Percentiles rank a stretch among this genome's conserved stretches.
Evolutionary conservation across 2,797 vertebrate species (phyloP).

Genomic region (Dicrostonyx torquatus): DNA sequence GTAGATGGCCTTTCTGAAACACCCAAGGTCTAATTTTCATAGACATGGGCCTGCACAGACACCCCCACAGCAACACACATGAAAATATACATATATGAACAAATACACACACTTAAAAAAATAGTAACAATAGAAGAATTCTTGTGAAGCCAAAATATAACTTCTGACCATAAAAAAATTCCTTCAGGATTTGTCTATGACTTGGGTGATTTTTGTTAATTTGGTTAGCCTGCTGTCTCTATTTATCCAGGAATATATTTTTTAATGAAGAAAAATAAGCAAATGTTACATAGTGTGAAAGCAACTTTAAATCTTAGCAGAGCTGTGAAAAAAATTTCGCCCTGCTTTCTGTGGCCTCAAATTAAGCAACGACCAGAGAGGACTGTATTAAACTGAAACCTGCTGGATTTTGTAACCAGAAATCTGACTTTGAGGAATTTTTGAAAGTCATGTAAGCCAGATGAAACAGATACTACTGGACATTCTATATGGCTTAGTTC

Average conservation of each 20-base stretch:
- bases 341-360: constrained; percentile 38
- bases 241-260: constrained; percentile 19
- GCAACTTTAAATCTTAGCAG: constrained; percentile 20
- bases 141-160: constrained; percentile 76
- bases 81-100: neutral
- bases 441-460: constrained; percentile 28
- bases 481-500: constrained; percentile 53
- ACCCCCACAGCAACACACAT: neutral
- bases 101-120: neutral
- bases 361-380: constrained; percentile 4
- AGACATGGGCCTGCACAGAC: neutral
- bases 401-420: constrained; percentile 32
- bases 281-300: constrained; percentile 5
- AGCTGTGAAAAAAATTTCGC: constrained; percentile 38
- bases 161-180: constrained; percentile 73
- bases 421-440: constrained; percentile 24
- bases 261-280: neutral
- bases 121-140: constrained; percentile 24
- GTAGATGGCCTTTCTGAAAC: neutral
- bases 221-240: constrained; percentile 49
- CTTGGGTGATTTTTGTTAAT: constrained; percentile 33
- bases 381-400: neutral
- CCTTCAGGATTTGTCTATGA: neutral
- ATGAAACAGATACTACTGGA: constrained; percentile 35
- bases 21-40: neutral